These are phyloP conservation scores for Sebastes vulpes DNA, from an alignment of 2,797 vertebrate species.

Conservation along the genomic window DNA sequence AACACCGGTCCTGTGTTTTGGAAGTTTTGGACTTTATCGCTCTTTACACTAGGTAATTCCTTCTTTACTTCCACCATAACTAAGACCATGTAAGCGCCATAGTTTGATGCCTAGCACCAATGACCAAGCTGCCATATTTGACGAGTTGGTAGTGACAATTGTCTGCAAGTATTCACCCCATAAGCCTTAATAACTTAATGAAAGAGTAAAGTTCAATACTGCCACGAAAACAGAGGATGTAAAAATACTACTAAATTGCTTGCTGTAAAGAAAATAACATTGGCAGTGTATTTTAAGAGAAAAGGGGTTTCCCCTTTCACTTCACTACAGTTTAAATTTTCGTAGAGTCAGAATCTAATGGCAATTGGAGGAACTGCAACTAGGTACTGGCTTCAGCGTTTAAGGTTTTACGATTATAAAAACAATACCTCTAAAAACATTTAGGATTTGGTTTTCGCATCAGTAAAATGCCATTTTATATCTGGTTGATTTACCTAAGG, in stretches of 20 bases:
- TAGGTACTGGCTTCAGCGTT: not conserved
- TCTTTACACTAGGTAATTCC: not conserved
- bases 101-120: accelerated
- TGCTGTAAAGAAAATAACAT: not conserved
- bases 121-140: no score
- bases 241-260: not conserved
- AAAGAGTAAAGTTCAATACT: not conserved
- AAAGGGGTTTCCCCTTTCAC: not conserved
- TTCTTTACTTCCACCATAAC: accelerated
- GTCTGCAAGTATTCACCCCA: no score
- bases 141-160: no score
- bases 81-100: accelerated
- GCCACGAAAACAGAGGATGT: not conserved
- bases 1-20: not conserved
- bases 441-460: not conserved
- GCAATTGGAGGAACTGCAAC: not conserved
- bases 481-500: not conserved
- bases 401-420: not conserved
- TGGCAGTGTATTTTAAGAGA: not conserved
- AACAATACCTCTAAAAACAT: not conserved
- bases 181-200: not conserved
- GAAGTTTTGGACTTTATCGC: not conserved
- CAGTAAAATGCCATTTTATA: not conserved
- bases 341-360: not conserved
- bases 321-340: not conserved